Conservation (phyloP, 2,888 invertebrate species). For the Gnatocerus cornutus region DNA sequence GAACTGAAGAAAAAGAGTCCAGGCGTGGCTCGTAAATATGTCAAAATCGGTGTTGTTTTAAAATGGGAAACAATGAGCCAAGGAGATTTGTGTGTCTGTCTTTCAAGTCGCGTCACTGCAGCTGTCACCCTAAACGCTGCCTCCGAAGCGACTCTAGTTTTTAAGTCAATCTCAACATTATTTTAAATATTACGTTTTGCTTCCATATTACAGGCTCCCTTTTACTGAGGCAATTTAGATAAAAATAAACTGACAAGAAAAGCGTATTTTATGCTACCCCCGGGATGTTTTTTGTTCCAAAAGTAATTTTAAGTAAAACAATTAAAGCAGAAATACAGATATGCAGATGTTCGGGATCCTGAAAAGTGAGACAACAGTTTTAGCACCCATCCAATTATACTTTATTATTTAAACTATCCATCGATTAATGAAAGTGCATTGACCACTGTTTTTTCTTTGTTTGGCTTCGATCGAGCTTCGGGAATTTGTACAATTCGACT, state of each 20-base stretch:
- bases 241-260: slow-evolving; percentile 64
- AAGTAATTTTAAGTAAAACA: slow-evolving; percentile 65
- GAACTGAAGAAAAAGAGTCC: slow-evolving; percentile 58
- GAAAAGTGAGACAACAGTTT: slow-evolving; percentile 21
- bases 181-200: slow-evolving; percentile 58
- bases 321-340: slow-evolving; percentile 50
- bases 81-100: slow-evolving; percentile 71
- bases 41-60: slow-evolving; percentile 71
- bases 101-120: slow-evolving; percentile 66
- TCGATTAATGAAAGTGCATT: slow-evolving; percentile 12
- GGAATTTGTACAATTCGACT: slow-evolving; percentile 41
- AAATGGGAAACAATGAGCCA: slow-evolving; percentile 70
- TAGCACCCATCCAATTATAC: background rate
- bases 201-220: slow-evolving; percentile 42
- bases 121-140: slow-evolving; percentile 67
- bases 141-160: slow-evolving; percentile 58
- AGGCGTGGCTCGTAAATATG: slow-evolving; percentile 69
- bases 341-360: slow-evolving; percentile 43
- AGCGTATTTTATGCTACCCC: slow-evolving; percentile 62
- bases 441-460: slow-evolving; percentile 18
- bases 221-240: slow-evolving; percentile 61
- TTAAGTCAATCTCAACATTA: slow-evolving; percentile 64
- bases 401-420: slow-evolving; percentile 2
- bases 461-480: background rate
- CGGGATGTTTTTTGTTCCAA: slow-evolving; percentile 59